Conservation (phyloP, 1,140 invertebrate species). For the Drosophila obscura region DNA sequence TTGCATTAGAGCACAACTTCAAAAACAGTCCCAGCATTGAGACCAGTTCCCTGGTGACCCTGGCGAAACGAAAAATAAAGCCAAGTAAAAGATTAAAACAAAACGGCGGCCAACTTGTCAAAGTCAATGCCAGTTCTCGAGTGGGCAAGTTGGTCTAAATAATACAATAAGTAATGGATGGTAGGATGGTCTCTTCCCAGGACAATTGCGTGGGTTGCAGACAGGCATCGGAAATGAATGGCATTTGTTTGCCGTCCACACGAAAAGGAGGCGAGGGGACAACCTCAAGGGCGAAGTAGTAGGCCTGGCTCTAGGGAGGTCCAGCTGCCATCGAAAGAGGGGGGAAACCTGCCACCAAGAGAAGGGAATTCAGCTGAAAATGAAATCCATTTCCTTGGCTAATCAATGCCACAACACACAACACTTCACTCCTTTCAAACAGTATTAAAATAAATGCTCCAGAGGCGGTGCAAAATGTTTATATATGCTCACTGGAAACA, state of each 20-base stretch:
- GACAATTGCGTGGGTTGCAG: slow-evolving; percentile 57
- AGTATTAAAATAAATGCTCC: slow-evolving; percentile 27
- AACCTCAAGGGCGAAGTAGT: slow-evolving; percentile 30
- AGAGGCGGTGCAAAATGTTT: neutral
- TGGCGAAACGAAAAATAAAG: slow-evolving; percentile 19
- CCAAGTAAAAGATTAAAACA: slow-evolving; percentile 73
- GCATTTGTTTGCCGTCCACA: slow-evolving; percentile 59
- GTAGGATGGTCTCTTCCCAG: slow-evolving; percentile 47
- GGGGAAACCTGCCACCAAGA: neutral
- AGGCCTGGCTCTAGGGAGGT: neutral
- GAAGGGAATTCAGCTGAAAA: neutral
- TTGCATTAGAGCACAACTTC: slow-evolving; percentile 63
- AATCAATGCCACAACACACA: slow-evolving; percentile 31
- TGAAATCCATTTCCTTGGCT: slow-evolving; percentile 18
- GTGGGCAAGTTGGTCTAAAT: slow-evolving; percentile 48
- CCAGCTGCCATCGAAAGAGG: neutral
- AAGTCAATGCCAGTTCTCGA: slow-evolving; percentile 61
- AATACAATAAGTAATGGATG: slow-evolving; percentile 44
- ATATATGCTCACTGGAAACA: neutral
- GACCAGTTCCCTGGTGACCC: slow-evolving; percentile 56
- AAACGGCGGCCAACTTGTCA: slow-evolving; percentile 76
- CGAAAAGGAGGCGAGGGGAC: slow-evolving; percentile 14
- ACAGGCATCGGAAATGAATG: slow-evolving; percentile 70
- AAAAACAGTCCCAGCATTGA: slow-evolving; percentile 32
- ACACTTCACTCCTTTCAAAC: neutral